Percentiles rank a stretch among this genome's conserved stretches.
Conservation (phyloP, 2,113 vertebrate species). For the Chionis minor region DNA sequence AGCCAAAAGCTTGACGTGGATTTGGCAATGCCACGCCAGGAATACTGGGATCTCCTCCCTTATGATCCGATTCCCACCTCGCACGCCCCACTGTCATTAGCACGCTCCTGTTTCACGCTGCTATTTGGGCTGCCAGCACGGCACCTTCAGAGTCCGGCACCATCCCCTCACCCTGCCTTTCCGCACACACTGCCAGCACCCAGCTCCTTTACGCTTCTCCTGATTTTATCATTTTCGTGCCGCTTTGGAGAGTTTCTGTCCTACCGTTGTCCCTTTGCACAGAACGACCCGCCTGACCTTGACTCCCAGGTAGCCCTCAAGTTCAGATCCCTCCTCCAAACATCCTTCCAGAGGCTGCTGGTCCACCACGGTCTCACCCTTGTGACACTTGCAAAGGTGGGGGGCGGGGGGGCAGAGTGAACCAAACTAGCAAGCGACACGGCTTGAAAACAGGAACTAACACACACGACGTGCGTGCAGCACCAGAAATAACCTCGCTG, state of each 20-base stretch:
- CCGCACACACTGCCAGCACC: neutral
- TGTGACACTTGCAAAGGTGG: conserved; percentile 14
- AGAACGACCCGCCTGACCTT: neutral
- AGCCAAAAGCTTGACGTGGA: neutral
- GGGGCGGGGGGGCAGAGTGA: neutral
- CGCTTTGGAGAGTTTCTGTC: neutral
- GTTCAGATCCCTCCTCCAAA: neutral
- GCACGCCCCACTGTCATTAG: neutral
- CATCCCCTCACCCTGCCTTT: neutral
- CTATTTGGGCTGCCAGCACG: neutral
- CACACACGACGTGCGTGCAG: neutral
- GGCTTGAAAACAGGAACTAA: conserved; percentile 22
- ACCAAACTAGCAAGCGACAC: neutral
- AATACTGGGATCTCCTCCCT: neutral
- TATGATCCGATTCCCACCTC: neutral
- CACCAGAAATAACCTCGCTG: neutral
- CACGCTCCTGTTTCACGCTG: neutral
- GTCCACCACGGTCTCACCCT: neutral
- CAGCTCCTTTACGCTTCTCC: neutral
- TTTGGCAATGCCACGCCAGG: conserved; percentile 8
- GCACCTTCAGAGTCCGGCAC: rapidly evolving
- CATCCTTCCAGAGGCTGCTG: neutral
- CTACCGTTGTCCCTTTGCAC: neutral
- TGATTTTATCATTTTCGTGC: neutral
- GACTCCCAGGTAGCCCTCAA: neutral